A percentile compares a stretch with the other conserved stretches of the same genome.
These are phyloP conservation scores for Cololabis saira DNA, from an alignment of 2,113 vertebrate species.

Conservation along the genomic window DNA sequence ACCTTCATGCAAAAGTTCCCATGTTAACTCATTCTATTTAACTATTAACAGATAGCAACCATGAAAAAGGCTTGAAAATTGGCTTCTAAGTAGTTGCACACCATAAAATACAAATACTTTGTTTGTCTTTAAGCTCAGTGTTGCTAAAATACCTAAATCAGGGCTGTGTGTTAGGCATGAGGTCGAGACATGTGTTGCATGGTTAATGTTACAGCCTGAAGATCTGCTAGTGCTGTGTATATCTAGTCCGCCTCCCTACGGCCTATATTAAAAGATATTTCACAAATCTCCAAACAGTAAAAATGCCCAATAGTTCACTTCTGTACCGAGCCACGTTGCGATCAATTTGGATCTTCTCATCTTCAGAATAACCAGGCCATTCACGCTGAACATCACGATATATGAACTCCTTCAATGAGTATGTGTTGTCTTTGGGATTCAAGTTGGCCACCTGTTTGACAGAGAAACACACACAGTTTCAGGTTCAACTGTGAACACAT, in stretches of 20 bases:
- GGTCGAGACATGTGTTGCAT: too few relatives aligned
- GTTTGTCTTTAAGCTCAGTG: too few relatives aligned
- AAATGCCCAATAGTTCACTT: conserved; percentile 1
- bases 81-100: too few relatives aligned
- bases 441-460: conserved; percentile 87
- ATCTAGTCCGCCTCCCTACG: not conserved
- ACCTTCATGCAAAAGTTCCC: too few relatives aligned
- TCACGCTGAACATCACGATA: conserved; percentile 91
- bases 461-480: conserved; percentile 13
- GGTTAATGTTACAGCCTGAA: too few relatives aligned
- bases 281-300: not conserved
- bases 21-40: too few relatives aligned
- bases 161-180: too few relatives aligned
- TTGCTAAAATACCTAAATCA: too few relatives aligned
- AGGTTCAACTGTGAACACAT: conserved; percentile 3
- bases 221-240: not conserved
- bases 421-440: conserved; percentile 92
- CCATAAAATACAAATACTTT: too few relatives aligned
- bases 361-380: conserved; percentile 93
- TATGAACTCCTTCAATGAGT: conserved; percentile 88
- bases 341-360: conserved; percentile 86
- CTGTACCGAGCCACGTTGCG: conserved; percentile 86
- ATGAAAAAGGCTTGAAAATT: too few relatives aligned
- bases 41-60: too few relatives aligned
- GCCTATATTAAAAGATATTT: not conserved